phyloP scores from a whole-genome alignment of 2,797 vertebrate species.

The Sparidentex hasta region DNA sequence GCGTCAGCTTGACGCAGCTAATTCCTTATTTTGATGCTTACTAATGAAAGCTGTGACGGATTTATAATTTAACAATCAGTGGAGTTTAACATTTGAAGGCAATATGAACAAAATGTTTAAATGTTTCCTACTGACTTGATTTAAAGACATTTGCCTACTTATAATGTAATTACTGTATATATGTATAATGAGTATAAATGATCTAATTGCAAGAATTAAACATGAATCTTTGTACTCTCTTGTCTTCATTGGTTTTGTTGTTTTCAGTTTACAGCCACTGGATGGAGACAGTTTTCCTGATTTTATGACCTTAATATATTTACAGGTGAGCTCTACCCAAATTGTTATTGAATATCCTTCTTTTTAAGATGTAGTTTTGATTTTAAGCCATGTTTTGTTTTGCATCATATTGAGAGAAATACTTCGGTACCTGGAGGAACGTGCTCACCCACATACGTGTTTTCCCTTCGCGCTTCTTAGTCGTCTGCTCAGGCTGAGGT shows the following conservation, averaged over 20 bases:
- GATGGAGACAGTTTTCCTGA: conserved; percentile 22
- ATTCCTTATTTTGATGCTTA: background rate
- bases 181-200: conserved; percentile 38
- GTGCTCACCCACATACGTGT: background rate
- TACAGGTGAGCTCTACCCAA: background rate
- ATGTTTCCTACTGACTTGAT: conserved; percentile 23
- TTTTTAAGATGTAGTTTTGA: background rate
- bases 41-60: background rate
- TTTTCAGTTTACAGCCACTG: conserved; percentile 10
- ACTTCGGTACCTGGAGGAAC: background rate
- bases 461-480: background rate
- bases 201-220: conserved; percentile 28
- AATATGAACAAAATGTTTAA: conserved; percentile 7
- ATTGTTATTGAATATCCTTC: background rate
- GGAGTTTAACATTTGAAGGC: background rate
- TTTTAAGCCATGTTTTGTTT: background rate
- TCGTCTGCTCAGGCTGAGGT: background rate
- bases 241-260: background rate
- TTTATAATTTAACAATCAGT: conserved; percentile 12
- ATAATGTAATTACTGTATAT: conserved; percentile 57
- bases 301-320: background rate
- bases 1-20: background rate
- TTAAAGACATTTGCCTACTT: conserved; percentile 4
- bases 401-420: too few species aligned
- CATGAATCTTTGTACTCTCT: background rate